phyloP scores from a whole-genome alignment of 2,113 vertebrate species.

The Hiodon alosoides region DNA sequence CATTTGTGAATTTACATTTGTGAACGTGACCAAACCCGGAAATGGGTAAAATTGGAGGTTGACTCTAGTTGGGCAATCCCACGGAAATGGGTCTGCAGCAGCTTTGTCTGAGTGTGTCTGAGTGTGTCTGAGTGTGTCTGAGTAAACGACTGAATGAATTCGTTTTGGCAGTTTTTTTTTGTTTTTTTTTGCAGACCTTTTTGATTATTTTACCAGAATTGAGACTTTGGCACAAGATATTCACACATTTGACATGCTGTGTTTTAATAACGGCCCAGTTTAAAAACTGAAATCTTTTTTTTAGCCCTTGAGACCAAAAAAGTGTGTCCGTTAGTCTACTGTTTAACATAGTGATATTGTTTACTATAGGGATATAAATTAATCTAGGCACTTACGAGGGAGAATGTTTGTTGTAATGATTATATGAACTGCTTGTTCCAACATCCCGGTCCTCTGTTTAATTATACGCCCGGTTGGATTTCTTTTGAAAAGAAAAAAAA shows the following conservation, averaged over 20 bases:
- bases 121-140: background rate
- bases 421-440: constrained; percentile 5
- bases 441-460: background rate
- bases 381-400: constrained; percentile 8
- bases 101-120: background rate
- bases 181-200: background rate
- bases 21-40: constrained; percentile 1
- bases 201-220: background rate
- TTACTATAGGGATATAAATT: constrained; percentile 14
- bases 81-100: too few relatives aligned
- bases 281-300: constrained; percentile 14
- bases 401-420: constrained; percentile 10
- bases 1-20: background rate
- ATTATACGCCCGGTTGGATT: background rate
- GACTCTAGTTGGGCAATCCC: background rate
- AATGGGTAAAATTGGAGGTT: constrained; percentile 14
- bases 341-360: constrained; percentile 7
- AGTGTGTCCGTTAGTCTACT: background rate
- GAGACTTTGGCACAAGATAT: background rate
- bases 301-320: constrained; percentile 5
- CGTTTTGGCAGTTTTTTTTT: background rate
- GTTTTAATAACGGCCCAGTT: background rate
- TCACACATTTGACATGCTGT: background rate
- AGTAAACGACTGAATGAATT: background rate
- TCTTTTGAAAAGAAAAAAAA: too few relatives aligned